Evolutionary conservation across 1,140 invertebrate species (phyloP).

Genomic region (Drosophila malerkotliana): DNA sequence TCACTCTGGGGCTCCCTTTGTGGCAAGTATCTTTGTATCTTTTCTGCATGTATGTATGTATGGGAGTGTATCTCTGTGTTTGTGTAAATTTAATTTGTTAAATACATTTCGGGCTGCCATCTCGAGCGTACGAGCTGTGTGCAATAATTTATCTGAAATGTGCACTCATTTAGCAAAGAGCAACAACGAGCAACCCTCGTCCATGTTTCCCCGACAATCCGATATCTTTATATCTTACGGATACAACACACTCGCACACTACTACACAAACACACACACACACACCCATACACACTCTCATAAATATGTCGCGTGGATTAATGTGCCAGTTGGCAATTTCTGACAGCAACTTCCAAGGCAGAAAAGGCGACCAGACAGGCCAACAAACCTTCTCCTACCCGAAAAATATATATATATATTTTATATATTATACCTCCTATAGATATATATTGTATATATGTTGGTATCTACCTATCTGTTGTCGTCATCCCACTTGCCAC

Average conservation of each 20-base stretch:
- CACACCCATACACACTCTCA: slow-evolving; percentile 65
- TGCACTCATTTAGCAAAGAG: slow-evolving; percentile 79
- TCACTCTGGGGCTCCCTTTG: background rate
- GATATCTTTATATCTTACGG: slow-evolving; percentile 81
- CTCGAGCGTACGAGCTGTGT: slow-evolving; percentile 72
- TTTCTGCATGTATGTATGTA: background rate
- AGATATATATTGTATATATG: background rate
- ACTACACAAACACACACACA: background rate
- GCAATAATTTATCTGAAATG: slow-evolving; percentile 83
- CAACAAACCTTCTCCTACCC: background rate
- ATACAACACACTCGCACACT: slow-evolving; percentile 48
- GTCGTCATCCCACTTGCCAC: slow-evolving; percentile 5
- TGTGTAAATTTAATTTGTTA: slow-evolving; percentile 83
- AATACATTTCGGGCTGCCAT: slow-evolving; percentile 74
- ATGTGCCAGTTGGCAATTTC: slow-evolving; percentile 80
- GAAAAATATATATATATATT: background rate
- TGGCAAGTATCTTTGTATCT: slow-evolving; percentile 2
- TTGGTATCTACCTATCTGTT: background rate
- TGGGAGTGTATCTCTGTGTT: slow-evolving; percentile 41
- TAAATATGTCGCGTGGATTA: slow-evolving; percentile 82
- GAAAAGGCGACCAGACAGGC: slow-evolving; percentile 3
- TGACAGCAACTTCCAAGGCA: slow-evolving; percentile 64
- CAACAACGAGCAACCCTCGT: slow-evolving; percentile 78
- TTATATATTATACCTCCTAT: background rate
- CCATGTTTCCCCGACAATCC: slow-evolving; percentile 52